phyloP scores from a whole-genome alignment of 1,140 invertebrate genomes.

The Melanaphis sacchari region DNA sequence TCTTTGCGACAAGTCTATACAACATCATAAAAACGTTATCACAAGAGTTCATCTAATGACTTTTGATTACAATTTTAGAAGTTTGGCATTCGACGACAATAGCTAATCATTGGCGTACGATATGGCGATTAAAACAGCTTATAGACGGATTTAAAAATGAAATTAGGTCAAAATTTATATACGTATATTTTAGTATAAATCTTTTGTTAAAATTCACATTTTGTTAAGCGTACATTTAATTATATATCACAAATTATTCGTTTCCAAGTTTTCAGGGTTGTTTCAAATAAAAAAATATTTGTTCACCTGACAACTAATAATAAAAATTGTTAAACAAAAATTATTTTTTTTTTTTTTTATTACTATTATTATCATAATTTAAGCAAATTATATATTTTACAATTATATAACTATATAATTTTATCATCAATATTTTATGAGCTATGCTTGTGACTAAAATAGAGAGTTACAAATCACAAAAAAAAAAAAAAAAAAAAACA shows the following conservation, averaged over 20 bases:
- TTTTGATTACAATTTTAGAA: neutral
- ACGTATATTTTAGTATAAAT: neutral
- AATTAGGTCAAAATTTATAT: neutral
- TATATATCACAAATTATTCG: too few relatives aligned
- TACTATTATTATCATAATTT: too few relatives aligned
- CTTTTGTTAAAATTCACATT: neutral
- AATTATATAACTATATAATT: too few relatives aligned
- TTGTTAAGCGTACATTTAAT: too few relatives aligned
- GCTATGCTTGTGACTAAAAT: too few relatives aligned
- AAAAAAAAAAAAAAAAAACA: too few relatives aligned
- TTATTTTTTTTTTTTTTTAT: neutral
- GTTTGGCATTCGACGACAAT: neutral
- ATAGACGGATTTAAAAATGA: neutral
- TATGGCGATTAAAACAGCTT: neutral
- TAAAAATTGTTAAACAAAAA: neutral
- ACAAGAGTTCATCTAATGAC: neutral
- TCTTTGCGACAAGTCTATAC: neutral
- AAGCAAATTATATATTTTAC: too few relatives aligned
- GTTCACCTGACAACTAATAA: too few relatives aligned
- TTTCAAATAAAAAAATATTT: too few relatives aligned
- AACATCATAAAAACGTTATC: neutral
- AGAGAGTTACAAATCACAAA: too few relatives aligned
- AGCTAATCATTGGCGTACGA: neutral
- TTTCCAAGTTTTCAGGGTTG: too few relatives aligned
- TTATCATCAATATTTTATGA: too few relatives aligned